phyloP scores from a whole-genome alignment of 2,888 invertebrate species.

The Eustalomyia histrio region DNA sequence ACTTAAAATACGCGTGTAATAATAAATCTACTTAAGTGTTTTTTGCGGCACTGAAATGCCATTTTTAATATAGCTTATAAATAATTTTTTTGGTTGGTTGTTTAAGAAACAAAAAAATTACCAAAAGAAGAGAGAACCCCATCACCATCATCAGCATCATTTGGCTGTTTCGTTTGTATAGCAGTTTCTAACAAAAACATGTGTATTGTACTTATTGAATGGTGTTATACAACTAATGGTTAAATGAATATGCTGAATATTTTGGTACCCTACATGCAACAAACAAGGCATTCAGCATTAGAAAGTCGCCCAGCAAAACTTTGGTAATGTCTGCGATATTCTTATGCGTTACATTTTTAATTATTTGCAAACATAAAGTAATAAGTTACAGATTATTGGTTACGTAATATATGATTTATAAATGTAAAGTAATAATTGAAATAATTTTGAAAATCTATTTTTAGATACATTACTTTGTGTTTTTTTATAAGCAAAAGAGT shows the following conservation, averaged over 20 bases:
- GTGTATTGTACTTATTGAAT: constrained; percentile 32
- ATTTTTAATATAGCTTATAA: constrained; percentile 60
- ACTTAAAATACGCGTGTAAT: constrained; percentile 56
- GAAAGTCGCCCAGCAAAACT: too few relatives aligned
- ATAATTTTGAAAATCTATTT: too few relatives aligned
- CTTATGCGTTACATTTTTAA: too few relatives aligned
- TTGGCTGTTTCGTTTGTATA: constrained; percentile 48
- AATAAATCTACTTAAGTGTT: constrained; percentile 69
- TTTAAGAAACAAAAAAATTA: constrained; percentile 3
- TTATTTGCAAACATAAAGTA: too few relatives aligned
- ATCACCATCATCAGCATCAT: constrained; percentile 19
- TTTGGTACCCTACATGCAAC: constrained; percentile 10
- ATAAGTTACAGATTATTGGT: too few relatives aligned
- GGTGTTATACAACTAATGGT: constrained; percentile 52
- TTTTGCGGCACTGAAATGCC: constrained; percentile 59
- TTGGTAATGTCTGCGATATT: too few relatives aligned
- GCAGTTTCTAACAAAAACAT: constrained; percentile 54
- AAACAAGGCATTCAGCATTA: too few relatives aligned
- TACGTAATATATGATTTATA: too few relatives aligned
- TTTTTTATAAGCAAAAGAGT: too few relatives aligned
- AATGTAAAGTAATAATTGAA: too few relatives aligned
- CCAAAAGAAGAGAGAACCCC: constrained; percentile 25
- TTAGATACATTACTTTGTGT: too few relatives aligned
- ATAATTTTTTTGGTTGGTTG: constrained; percentile 38
- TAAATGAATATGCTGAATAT: constrained; percentile 29